Evolutionary conservation across 2,797 vertebrate genomes (phyloP).

Genomic region (Oreonectes daqikongensis): DNA sequence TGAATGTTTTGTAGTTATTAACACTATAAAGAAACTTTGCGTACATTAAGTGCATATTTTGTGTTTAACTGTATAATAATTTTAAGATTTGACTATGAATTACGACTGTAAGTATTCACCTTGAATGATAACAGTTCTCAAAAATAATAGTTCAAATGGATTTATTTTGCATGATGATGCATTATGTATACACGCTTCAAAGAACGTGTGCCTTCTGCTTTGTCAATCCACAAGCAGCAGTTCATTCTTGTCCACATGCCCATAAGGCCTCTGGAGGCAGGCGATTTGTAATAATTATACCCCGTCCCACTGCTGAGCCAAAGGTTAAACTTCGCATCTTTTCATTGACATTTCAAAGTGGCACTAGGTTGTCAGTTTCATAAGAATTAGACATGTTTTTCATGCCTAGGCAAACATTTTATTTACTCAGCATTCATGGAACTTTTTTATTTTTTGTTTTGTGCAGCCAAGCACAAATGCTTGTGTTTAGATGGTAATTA

Average conservation of each 20-base stretch:
- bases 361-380: conserved; percentile 58
- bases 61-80: too few relatives aligned
- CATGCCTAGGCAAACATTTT: conserved; percentile 60
- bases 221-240: not conserved
- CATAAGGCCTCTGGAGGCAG: conserved; percentile 22
- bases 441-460: conserved; percentile 21
- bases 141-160: not conserved
- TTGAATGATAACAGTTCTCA: not conserved
- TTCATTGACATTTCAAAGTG: conserved; percentile 69
- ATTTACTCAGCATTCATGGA: conserved; percentile 41
- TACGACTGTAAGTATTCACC: not conserved
- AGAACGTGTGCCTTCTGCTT: not conserved
- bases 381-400: conserved; percentile 55
- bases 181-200: conserved; percentile 1
- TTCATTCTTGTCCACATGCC: conserved; percentile 13
- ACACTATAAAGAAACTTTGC: too few relatives aligned
- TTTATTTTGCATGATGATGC: not conserved
- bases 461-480: conserved; percentile 56
- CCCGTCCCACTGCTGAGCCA: conserved; percentile 39
- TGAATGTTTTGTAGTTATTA: too few relatives aligned
- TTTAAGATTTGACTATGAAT: not conserved
- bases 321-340: conserved; percentile 60
- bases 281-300: conserved; percentile 54
- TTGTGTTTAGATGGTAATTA: conserved; percentile 69
- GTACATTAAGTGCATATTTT: not conserved